These are phyloP conservation scores for Anthoscopus minutus DNA, from an alignment of 2,113 vertebrate genomes.

Conservation along the genomic window DNA sequence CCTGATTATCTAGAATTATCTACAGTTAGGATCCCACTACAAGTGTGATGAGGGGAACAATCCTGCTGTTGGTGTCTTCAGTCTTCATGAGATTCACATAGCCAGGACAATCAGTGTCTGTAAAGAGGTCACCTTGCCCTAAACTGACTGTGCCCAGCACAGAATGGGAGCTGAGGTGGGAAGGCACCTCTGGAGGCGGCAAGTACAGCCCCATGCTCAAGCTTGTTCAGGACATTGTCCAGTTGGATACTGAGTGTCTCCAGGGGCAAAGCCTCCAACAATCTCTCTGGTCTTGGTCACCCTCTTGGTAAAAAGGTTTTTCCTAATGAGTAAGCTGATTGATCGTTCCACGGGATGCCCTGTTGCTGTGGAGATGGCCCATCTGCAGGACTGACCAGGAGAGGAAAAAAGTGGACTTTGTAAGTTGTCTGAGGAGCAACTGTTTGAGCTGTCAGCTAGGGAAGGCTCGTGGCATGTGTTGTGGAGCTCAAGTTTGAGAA, in stretches of 20 bases:
- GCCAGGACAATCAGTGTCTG: background rate
- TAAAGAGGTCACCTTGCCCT: background rate
- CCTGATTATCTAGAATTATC: background rate
- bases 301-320: background rate
- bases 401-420: background rate
- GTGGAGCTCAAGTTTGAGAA: background rate
- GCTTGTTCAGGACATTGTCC: background rate
- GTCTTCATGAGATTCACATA: fast-evolving
- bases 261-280: background rate
- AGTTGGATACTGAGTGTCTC: background rate
- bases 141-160: background rate
- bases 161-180: background rate
- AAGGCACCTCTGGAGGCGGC: background rate
- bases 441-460: background rate
- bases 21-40: background rate
- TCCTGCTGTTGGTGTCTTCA: background rate
- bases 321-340: background rate
- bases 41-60: background rate
- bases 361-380: background rate
- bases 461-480: fast-evolving
- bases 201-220: background rate
- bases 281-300: background rate
- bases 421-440: background rate
- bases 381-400: background rate
- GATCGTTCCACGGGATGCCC: background rate